phyloP scores from a whole-genome alignment of 2,113 vertebrate genomes.

The Corapipo altera region DNA sequence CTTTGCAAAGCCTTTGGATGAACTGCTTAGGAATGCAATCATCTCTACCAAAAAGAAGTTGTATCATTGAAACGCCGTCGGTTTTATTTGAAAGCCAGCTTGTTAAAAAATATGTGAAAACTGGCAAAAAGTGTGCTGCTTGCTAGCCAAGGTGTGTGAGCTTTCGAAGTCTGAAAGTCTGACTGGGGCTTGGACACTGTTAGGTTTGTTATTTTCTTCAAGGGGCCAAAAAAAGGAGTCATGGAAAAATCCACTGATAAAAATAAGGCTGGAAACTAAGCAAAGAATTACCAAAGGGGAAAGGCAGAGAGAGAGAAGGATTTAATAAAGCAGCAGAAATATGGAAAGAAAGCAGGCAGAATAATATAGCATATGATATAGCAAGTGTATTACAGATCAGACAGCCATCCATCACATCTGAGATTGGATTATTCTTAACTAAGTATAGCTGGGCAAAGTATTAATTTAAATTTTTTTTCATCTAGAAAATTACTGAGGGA shows the following conservation, averaged over 20 bases:
- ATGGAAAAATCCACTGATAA: slow-evolving; percentile 9
- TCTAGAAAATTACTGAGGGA: background rate
- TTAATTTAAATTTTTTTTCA: background rate
- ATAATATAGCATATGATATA: background rate
- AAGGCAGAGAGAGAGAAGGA: background rate
- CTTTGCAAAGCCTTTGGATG: slow-evolving; percentile 31
- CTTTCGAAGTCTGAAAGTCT: background rate
- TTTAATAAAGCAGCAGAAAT: background rate
- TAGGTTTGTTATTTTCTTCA: background rate
- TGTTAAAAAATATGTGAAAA: background rate
- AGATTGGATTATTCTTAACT: background rate
- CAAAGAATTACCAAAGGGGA: background rate
- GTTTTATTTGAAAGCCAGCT: background rate
- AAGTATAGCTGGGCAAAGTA: background rate
- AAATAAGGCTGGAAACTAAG: slow-evolving; percentile 8
- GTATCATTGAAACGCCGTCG: background rate
- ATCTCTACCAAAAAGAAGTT: background rate
- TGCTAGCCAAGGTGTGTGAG: background rate
- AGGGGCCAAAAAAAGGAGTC: background rate
- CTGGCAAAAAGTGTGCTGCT: background rate
- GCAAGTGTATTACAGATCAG: background rate
- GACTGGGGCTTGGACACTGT: background rate
- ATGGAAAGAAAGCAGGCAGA: background rate
- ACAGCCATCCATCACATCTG: background rate
- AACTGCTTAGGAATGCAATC: background rate